Base-by-base conservation (phyloP, 2,888 invertebrate genomes). In the Cosmorhoe ocellata region DNA sequence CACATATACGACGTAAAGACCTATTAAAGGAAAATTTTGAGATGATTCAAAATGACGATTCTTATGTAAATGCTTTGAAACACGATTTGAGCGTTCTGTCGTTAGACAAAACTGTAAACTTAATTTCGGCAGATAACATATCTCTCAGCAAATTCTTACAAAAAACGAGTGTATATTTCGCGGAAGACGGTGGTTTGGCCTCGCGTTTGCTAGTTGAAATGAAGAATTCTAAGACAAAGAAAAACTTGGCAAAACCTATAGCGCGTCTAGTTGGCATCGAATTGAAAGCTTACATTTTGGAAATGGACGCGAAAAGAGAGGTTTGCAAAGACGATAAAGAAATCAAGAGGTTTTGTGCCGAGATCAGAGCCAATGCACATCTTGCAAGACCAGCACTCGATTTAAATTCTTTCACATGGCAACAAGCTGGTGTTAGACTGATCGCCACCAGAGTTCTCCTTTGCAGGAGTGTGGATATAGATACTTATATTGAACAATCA, bases 1-100 rank as follows among this genome's bases (percentile, higher is more conserved):
- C 61, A 0, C 64, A 63, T 11, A 56, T 76, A 9, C 78, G 72
- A 5, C 76, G 84, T 4, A 72, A 69, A 27, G 63, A 71, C 38
- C 58, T 85, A 1, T 61, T 76, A 12, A 51, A 39, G 2, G 67
- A 71, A 31, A 73, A 76, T 14, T 76, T 84, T 41, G 47, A 55
- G 1, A 50, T 78, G 0, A 59, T 66, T 2, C 67, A 74, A 31
- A 70, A 68, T n/a, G 69, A 75, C 37, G 71, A 62, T 5, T 75
- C 81, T 0, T 79, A 77, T 34, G 2, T 79, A 0, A 85, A 85
- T 49, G 79, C 67, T 0, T 53, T 85, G 10, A 75, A 76, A 24
- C 81, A 84, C 10, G 71, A 81, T n/a, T 47, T 64, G 1, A 38
- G 50, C 3, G 56, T 74, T 1, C 57, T 83, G 0, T 49, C 61